Conservation (phyloP, 2,888 invertebrate genomes). For the Cylindroiulus punctatus region DNA sequence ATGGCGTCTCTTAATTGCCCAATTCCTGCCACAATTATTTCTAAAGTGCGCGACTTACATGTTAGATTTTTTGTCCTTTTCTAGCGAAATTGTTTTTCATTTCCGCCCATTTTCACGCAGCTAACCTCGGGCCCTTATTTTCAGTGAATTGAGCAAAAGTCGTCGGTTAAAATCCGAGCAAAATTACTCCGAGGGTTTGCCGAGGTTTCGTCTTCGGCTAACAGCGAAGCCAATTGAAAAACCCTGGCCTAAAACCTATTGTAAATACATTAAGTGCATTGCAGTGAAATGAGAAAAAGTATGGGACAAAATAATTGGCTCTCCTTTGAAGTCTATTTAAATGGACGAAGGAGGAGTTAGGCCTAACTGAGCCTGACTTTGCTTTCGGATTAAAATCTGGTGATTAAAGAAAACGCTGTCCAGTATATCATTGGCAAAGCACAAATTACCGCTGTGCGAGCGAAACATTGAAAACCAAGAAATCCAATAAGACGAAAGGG, state of each 20-base stretch:
- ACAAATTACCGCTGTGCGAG: background rate
- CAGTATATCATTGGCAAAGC: background rate
- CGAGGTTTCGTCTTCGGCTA: background rate
- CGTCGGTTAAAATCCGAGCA: background rate
- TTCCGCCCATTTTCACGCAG: background rate
- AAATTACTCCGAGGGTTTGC: background rate
- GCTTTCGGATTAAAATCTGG: background rate
- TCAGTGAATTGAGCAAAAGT: background rate
- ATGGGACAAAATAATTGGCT: background rate
- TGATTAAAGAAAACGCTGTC: background rate
- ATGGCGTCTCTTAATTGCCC: background rate
- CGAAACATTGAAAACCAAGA: background rate
- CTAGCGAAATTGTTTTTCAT: background rate
- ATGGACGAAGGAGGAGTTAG: conserved; percentile 14
- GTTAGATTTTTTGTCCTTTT: background rate
- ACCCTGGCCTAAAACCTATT: background rate
- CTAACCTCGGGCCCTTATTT: background rate
- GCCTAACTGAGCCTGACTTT: background rate
- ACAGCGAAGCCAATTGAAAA: background rate
- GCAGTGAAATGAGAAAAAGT: conserved; percentile 12
- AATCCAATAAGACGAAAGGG: conserved; percentile 15
- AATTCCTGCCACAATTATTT: background rate
- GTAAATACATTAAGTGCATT: background rate
- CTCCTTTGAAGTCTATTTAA: background rate
- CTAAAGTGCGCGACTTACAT: background rate